Evolutionary conservation across 2,797 vertebrate species (phyloP), one percentile per base, ranked within the genome.

Genomic region (Catharus ustulatus): DNA sequence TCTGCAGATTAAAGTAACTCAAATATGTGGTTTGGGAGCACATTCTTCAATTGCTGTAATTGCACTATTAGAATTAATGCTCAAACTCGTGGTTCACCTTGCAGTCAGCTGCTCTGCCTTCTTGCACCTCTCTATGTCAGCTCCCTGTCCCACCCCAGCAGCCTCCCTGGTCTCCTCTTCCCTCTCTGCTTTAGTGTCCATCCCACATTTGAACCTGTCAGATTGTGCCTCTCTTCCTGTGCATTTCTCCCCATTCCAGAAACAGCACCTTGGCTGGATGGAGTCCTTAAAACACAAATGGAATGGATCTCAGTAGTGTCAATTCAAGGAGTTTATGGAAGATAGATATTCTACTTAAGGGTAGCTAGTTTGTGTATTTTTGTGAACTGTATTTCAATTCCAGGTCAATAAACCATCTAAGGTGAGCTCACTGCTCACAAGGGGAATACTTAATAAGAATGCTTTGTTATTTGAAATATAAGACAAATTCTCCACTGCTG

Each of bases 31-130:
- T 66, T 79, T 67, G 34, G 29, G 45, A 49, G 32, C 15, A 13
- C 8, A 1, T 54, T 67, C 64, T 38, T 74, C 40, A 15, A 0
- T 1, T 46, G n/a, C 48, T 54, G 2, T 11, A 42, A 11, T 46
- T 72, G 38, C 16, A 42, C 32, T 43, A 0, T 49, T 54, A 27
- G 38, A 61, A 48, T 62, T 74, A 63, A n/a, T 18, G 54, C 46
- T 88, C 13, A 38, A 14, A 27, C 15, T 77, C 0, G 0, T 32
- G 29, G 52, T 46, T 76, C 72, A n/a, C 30, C 19, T 88, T 43
- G n/a, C 27, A 40, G 13, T 3, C 43, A 43, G 51, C n/a, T 81
- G 5, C 8, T 72, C 77, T 77, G n/a, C 64, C 62, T 78, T 52
- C 40, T 48, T 57, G 17, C 16, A 9, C 45, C 26, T 67, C 27